A percentile compares a stretch with the other conserved stretches of the same genome.
These are phyloP conservation scores for Eidolon helvum DNA, from an alignment of 2,113 vertebrate genomes.

Conservation along the genomic window DNA sequence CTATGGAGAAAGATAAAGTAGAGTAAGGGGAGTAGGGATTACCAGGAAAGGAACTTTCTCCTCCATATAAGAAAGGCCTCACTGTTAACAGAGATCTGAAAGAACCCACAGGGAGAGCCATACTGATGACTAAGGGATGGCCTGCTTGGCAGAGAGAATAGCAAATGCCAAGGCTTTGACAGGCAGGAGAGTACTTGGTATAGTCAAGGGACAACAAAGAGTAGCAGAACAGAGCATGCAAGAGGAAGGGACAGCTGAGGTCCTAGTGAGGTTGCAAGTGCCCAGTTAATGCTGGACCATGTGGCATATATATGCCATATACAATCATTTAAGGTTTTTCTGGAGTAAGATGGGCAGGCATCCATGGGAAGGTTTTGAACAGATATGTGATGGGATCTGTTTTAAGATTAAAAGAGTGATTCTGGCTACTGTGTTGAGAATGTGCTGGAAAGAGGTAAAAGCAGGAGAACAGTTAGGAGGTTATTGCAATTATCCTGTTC, in stretches of 20 bases:
- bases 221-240: background rate
- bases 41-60: background rate
- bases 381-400: background rate
- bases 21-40: background rate
- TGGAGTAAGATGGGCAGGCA: background rate
- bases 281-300: background rate
- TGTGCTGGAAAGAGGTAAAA: background rate
- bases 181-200: background rate
- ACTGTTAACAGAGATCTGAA: background rate
- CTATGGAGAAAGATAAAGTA: background rate
- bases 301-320: background rate
- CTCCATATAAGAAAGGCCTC: background rate
- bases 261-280: background rate
- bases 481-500: background rate
- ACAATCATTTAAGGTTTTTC: background rate
- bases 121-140: rapidly evolving
- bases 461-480: background rate
- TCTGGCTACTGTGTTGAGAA: background rate
- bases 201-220: background rate
- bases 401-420: background rate
- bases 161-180: background rate
- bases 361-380: background rate
- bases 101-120: background rate
- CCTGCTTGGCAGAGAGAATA: background rate
- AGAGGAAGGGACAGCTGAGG: background rate